These are phyloP conservation scores for Poeciliopsis turrubarensis DNA, from an alignment of 2,113 vertebrate genomes.

Conservation along the genomic window DNA sequence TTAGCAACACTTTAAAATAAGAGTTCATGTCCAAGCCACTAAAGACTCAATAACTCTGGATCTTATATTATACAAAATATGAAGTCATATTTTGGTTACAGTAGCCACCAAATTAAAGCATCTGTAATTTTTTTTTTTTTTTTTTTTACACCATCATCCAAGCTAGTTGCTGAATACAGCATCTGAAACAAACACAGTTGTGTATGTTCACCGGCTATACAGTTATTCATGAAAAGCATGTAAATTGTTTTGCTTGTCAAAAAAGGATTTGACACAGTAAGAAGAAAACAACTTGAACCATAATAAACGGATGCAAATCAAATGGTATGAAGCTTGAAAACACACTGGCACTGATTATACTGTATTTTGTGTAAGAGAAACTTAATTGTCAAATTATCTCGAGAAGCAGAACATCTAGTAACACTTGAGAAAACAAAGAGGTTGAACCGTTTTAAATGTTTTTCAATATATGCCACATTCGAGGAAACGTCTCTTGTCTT, in stretches of 20 bases:
- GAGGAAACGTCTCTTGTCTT: conserved; percentile 24
- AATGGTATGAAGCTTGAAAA: not conserved
- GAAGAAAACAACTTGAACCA: conserved; percentile 16
- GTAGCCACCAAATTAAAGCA: not conserved
- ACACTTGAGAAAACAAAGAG: conserved; percentile 24
- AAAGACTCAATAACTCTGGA: not conserved
- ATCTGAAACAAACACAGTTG: not conserved
- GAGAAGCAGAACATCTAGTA: conserved; percentile 20
- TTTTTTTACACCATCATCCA: not conserved
- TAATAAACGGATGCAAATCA: conserved; percentile 14
- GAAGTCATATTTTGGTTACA: too few relatives aligned
- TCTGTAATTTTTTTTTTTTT: not conserved
- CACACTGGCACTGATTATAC: not conserved
- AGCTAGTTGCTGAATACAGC: conserved; percentile 10
- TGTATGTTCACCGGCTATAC: not conserved
- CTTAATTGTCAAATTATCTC: conserved; percentile 15
- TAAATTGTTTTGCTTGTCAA: conserved; percentile 37
- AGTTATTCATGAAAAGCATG: conserved; percentile 14
- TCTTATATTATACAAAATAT: not conserved
- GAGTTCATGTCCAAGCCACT: not conserved
- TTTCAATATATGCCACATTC: conserved; percentile 48
- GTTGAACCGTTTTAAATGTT: conserved; percentile 28
- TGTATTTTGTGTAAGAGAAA: not conserved
- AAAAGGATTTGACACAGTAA: not conserved
- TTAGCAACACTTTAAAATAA: not conserved